Evolutionary conservation across 1,140 invertebrate genomes (phyloP).

Genomic region (Drosophila varians): DNA sequence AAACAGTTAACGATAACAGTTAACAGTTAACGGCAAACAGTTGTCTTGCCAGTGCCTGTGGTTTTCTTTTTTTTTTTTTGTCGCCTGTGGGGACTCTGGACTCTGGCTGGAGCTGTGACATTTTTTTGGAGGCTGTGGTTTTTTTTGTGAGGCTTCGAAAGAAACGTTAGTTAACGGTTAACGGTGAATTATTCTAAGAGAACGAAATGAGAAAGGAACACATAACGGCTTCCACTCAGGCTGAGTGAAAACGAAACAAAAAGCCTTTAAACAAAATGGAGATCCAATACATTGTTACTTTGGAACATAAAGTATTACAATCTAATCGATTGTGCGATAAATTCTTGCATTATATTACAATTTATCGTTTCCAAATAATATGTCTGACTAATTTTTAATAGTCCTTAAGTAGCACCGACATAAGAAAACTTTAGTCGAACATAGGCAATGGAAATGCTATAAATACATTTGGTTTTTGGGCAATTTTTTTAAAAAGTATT

Average conservation of each 20-base stretch:
- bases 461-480: too few species aligned
- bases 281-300: too few species aligned
- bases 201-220: conserved; percentile 7
- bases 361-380: conserved; percentile 1
- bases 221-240: conserved; percentile 20
- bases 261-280: too few species aligned
- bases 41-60: conserved; percentile 13
- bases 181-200: conserved; percentile 7
- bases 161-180: conserved; percentile 38
- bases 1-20: conserved; percentile 18
- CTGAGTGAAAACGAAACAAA: conserved; percentile 14
- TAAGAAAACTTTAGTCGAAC: neutral
- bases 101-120: conserved; percentile 30
- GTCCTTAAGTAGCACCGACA: conserved; percentile 7
- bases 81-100: conserved; percentile 12
- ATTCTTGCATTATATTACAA: too few species aligned
- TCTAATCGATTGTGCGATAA: conserved; percentile 2
- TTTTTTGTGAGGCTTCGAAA: conserved; percentile 40
- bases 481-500: too few species aligned
- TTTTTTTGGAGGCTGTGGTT: too few species aligned
- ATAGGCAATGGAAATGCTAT: conserved; percentile 7
- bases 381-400: neutral
- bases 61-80: conserved; percentile 10
- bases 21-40: conserved; percentile 4
- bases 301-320: conserved; percentile 1